Percentiles rank a stretch among this genome's conserved stretches.
These are phyloP conservation scores for Cheilosia vulpina DNA, from an alignment of 2,888 invertebrate genomes.

Conservation along the genomic window DNA sequence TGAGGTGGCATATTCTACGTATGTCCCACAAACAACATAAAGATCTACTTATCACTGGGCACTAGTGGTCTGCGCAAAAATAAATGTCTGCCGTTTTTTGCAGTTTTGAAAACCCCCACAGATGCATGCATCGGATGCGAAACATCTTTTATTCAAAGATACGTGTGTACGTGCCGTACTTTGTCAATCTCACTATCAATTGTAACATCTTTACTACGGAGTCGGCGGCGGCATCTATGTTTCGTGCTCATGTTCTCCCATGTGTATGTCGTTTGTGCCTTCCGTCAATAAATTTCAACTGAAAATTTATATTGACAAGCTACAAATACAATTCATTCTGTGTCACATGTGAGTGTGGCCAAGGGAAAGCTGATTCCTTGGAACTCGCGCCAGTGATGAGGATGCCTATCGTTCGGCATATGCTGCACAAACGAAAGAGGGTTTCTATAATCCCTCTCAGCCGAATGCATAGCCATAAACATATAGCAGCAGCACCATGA, in stretches of 20 bases:
- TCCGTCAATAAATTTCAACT: constrained; percentile 54
- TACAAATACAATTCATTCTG: constrained; percentile 56
- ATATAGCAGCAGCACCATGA: constrained; percentile 36
- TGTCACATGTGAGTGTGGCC: constrained; percentile 9
- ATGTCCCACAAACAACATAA: too few relatives aligned
- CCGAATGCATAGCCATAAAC: background rate
- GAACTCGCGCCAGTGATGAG: constrained; percentile 17
- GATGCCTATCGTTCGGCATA: constrained; percentile 60
- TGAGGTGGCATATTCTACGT: too few relatives aligned
- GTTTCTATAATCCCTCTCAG: constrained; percentile 10
- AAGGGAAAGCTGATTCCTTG: constrained; percentile 31
- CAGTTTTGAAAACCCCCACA: constrained; percentile 1
- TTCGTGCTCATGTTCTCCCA: constrained; percentile 28
- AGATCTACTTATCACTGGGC: background rate
- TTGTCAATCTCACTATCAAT: constrained; percentile 41
- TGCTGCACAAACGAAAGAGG: constrained; percentile 47
- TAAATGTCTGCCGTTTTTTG: background rate
- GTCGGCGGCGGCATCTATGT: constrained; percentile 9
- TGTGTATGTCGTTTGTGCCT: constrained; percentile 5
- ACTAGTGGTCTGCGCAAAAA: background rate
- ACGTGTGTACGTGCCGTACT: constrained; percentile 68
- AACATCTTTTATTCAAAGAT: constrained; percentile 32
- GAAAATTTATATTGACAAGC: constrained; percentile 64
- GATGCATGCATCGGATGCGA: background rate
- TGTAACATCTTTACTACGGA: constrained; percentile 30